Conservation (phyloP, 2,888 invertebrate genomes). For the Sthenelais limicola region DNA sequence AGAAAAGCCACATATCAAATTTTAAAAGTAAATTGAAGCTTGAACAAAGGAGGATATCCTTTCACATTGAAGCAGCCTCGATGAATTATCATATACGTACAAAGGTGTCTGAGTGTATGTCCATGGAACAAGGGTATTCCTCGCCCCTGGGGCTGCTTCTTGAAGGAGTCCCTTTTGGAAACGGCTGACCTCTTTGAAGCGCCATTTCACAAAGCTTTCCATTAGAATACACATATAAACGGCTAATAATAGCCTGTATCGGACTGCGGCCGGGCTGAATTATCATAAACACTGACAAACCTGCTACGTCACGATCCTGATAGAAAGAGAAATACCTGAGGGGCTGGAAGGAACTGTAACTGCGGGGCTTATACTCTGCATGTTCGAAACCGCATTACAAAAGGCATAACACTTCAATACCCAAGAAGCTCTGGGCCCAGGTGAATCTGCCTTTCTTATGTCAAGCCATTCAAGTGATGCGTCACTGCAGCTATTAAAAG, state of each 20-base stretch:
- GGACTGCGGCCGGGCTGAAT: not conserved
- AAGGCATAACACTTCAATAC: no score
- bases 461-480: no score
- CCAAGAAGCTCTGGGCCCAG: no score
- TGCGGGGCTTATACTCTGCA: no score
- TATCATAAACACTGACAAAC: conserved; percentile 30
- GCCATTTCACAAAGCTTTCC: conserved; percentile 9
- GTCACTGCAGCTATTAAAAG: no score
- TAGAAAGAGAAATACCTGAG: not conserved
- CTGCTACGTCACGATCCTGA: conserved; percentile 17
- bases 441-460: no score
- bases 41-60: conserved; percentile 28
- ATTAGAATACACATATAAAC: conserved; percentile 34
- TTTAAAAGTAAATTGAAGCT: conserved; percentile 37
- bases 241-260: conserved; percentile 38
- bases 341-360: not conserved
- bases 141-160: no score
- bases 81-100: conserved; percentile 38
- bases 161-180: conserved; percentile 37
- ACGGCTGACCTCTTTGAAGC: conserved; percentile 14
- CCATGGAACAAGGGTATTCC: no score
- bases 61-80: conserved; percentile 9
- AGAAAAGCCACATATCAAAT: conserved; percentile 37
- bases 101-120: conserved; percentile 23
- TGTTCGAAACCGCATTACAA: no score